Conservation (phyloP, 2,113 vertebrate genomes). For the Eulemur macaco region DNA sequence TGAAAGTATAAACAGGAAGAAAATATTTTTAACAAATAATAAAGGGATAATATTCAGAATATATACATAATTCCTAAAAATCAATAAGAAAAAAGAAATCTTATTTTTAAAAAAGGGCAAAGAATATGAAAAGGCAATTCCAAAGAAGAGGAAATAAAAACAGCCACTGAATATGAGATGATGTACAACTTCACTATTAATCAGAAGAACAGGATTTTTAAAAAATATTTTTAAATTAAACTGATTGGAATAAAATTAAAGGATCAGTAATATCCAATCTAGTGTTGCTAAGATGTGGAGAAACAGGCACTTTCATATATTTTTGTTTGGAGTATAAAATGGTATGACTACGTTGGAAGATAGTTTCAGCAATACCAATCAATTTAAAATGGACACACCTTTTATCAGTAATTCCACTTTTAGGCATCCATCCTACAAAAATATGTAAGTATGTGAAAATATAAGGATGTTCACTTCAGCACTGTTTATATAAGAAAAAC, state of each 20-base stretch:
- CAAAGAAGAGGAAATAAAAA: slow-evolving; percentile 12
- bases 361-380: background rate
- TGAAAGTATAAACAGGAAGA: slow-evolving; percentile 14
- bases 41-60: slow-evolving; percentile 12
- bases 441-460: slow-evolving; percentile 17
- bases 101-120: background rate
- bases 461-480: slow-evolving; percentile 9
- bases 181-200: background rate
- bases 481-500: slow-evolving; percentile 49
- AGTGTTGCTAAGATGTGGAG: background rate
- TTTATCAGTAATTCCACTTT: slow-evolving; percentile 16
- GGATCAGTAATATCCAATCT: background rate
- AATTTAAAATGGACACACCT: background rate
- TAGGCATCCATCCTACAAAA: slow-evolving; percentile 36
- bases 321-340: slow-evolving; percentile 31
- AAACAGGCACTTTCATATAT: slow-evolving; percentile 32
- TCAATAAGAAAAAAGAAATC: background rate
- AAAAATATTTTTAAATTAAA: slow-evolving; percentile 21
- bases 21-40: background rate
- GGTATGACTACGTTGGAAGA: background rate
- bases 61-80: slow-evolving; percentile 39
- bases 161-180: slow-evolving; percentile 26
- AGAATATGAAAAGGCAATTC: slow-evolving; percentile 40
- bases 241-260: slow-evolving; percentile 19
- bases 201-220: background rate